These are phyloP conservation scores for Ichneumoninae sp. DNA, from an alignment of 2,888 invertebrate species.

Conservation along the genomic window DNA sequence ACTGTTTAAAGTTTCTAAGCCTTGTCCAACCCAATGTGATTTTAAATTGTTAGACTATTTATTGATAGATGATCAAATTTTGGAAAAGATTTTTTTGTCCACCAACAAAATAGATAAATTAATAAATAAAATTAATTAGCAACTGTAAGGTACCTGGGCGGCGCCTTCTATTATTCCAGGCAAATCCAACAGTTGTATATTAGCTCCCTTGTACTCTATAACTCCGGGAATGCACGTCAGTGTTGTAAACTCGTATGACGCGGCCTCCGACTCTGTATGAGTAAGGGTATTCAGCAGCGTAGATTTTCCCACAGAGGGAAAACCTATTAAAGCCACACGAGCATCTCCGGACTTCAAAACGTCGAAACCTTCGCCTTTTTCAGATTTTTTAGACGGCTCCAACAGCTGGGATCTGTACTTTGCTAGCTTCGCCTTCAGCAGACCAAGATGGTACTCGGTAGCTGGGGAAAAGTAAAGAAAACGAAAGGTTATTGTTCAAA, in stretches of 20 bases:
- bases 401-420: slow-evolving; percentile 97
- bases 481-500: background rate
- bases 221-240: slow-evolving; percentile 99
- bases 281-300: slow-evolving; percentile 98
- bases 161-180: slow-evolving; percentile 99
- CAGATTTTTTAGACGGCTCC: slow-evolving; percentile 97
- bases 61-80: background rate
- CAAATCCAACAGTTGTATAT: slow-evolving; percentile 98
- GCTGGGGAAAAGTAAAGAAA: slow-evolving; percentile 86
- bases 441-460: slow-evolving; percentile 99
- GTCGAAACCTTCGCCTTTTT: slow-evolving; percentile 99
- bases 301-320: slow-evolving; percentile 99
- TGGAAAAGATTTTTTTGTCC: background rate
- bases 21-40: too few species aligned
- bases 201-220: slow-evolving; percentile 99
- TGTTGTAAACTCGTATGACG: slow-evolving; percentile 99
- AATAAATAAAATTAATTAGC: background rate
- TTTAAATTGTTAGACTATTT: too few species aligned
- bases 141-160: slow-evolving; percentile 87
- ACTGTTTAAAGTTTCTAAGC: too few species aligned
- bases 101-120: background rate
- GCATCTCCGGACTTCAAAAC: slow-evolving; percentile 99
- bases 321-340: slow-evolving; percentile 98
- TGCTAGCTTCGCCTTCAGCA: slow-evolving; percentile 98
- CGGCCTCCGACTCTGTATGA: slow-evolving; percentile 98